phyloP scores from a whole-genome alignment of 2,113 vertebrate genomes.

The Petaurus breviceps region DNA sequence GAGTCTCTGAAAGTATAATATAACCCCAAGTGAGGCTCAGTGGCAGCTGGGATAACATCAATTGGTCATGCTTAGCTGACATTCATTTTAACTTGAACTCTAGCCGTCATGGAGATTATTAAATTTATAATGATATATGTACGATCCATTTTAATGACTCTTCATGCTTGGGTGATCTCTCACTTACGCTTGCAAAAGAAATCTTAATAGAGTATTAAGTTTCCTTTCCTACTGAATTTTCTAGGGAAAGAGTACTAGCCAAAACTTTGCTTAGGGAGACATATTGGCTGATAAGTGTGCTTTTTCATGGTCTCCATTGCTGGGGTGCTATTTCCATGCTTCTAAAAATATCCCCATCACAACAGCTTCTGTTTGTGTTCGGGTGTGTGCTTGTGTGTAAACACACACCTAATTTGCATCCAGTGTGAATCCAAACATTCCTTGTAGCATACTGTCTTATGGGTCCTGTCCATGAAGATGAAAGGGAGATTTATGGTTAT shows the following conservation, averaged over 20 bases:
- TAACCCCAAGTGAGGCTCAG: conserved; percentile 85
- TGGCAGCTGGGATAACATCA: conserved; percentile 90
- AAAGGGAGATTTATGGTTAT: conserved; percentile 59
- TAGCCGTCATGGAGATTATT: conserved; percentile 89
- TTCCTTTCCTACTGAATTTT: conserved; percentile 83
- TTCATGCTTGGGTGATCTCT: conserved; percentile 81
- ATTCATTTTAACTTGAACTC: conserved; percentile 90
- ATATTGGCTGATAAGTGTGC: conserved; percentile 57
- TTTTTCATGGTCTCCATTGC: conserved; percentile 7
- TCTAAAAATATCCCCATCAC: conserved; percentile 58
- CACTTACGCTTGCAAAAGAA: conserved; percentile 83
- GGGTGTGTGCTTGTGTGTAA: conserved; percentile 77
- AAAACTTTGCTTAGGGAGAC: conserved; percentile 67
- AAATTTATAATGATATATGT: conserved; percentile 90
- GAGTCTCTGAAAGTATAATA: conserved; percentile 82
- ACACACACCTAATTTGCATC: conserved; percentile 73
- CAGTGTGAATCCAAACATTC: conserved; percentile 76
- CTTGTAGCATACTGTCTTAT: conserved; percentile 63
- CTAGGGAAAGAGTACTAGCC: conserved; percentile 43
- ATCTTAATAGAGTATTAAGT: conserved; percentile 84
- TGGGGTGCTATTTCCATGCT: conserved; percentile 49
- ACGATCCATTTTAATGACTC: conserved; percentile 87
- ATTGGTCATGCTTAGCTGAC: conserved; percentile 90
- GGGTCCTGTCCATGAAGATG: conserved; percentile 72
- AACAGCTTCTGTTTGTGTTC: conserved; percentile 68